Base-by-base conservation (phyloP, 1,140 invertebrate genomes). In the Diprion similis region DNA sequence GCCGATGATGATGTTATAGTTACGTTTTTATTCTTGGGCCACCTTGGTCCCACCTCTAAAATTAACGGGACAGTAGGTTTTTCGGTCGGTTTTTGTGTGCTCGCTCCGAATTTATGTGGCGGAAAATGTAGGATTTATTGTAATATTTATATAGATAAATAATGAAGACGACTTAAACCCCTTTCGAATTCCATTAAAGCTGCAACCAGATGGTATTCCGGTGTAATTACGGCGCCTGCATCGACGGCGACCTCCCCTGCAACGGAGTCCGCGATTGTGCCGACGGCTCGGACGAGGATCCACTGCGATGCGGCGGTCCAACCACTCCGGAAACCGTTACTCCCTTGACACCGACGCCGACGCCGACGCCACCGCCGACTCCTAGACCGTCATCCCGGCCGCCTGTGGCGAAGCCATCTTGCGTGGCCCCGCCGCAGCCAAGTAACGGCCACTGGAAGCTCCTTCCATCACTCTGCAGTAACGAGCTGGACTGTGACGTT, bases 281-380 rank as follows among this genome's bases (percentile, higher is more conserved):
- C 0, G 92, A 94, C 83, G 89, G 90, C 10, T 93, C 93, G 0
- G 95, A 96, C 82, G 95, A 94, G 75, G 77, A 83, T 78, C 71
- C 74, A 11, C 18, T 3, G n/a, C 37, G 79, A 6, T 87, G 86
- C 70, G 11, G n/a, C 0, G 15, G 10, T 68, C 17, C 75, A n/a
- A n/a, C 11, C 17, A 8, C 65, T 73, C 24, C 66, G 19, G 10
- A 46, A 71, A 45, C 45, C 65, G 46, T 68, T n/a, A 71, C 69
- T 46, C 65, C 24, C 10, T 37, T 11, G 8, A 64, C 64, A 68
- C 15, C 4, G 6, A n/a, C 17, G 51, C n/a, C 73, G 0, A 64
- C 64, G 51, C 8, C 46, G 19, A 45, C 73, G 37, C 59, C 48
- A 70, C 64, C 68, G 67, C 51, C 64, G 66, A 72, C 73, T 69